Evolutionary conservation across 2,113 vertebrate genomes (phyloP), one percentile per base, ranked within the genome.

Genomic region (Corythornis cristatus): DNA sequence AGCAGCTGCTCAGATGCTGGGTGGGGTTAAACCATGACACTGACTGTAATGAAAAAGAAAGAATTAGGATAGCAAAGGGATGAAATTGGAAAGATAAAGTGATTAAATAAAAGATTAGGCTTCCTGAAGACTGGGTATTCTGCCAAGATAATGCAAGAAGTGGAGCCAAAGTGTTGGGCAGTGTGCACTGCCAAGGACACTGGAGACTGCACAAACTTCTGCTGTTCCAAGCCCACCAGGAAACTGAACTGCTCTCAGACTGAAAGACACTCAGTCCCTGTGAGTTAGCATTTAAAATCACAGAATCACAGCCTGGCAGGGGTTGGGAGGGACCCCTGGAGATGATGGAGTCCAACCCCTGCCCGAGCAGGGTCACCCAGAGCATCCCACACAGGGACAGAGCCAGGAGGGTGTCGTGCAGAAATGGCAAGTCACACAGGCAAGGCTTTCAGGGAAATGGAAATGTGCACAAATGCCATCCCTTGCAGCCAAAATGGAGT

Each of bases 31-130:
- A 51, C 33, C 67, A 40, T 28, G 18, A 20, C 67, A 80, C 46
- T 75, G 83, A 48, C 86, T 95, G 95, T 84, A 97, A 95, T 95
- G 92, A 89, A 93, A 94, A 91, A 70, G 70, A 75, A 91, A 85
- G 80, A 85, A 85, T 94, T 85, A 81, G 72, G 67, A 46, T 43
- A 82, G 80, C 26, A 80, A 85, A 48, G 73, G 83, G 85, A n/a
- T 76, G 45, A 88, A 91, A 76, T 26, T 71, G 60, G 61, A 92
- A 84, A 89, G 68, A 95, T 75, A 90, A 85, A 84, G 81, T 46
- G 75, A 86, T 93, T 84, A 88, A 93, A 80, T 84, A 53, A 76
- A 83, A 89, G 33, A 77, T 77, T 90, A 60, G 57, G 8, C 35
- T 89, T 93, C 31, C 64, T 73, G 74, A 87, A 79, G 67, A n/a